Conservation (phyloP, 2,888 invertebrate genomes). For the Ischnura elegans region DNA sequence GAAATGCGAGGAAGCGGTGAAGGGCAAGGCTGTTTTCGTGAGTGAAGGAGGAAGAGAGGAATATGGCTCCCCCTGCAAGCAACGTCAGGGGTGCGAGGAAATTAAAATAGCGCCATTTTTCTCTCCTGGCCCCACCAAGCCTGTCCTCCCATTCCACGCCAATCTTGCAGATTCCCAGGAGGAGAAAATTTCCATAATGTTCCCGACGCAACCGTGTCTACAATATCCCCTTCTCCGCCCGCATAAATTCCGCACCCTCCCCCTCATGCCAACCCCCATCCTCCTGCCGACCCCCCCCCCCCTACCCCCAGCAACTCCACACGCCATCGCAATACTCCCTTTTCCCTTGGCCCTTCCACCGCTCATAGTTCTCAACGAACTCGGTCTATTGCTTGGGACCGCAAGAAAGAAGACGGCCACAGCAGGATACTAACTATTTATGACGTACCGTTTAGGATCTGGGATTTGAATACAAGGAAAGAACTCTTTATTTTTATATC, state of each 20-base stretch:
- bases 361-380: background rate
- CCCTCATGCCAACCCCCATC: background rate
- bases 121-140: constrained; percentile 22
- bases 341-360: background rate
- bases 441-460: too few species aligned
- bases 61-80: background rate
- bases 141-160: constrained; percentile 20
- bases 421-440: too few species aligned
- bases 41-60: background rate
- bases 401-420: too few species aligned
- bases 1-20: too few species aligned
- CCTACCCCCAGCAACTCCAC: too few species aligned
- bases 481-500: too few species aligned
- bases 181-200: constrained; percentile 66
- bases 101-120: constrained; percentile 54
- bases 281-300: background rate
- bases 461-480: too few species aligned
- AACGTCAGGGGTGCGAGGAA: background rate
- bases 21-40: too few species aligned
- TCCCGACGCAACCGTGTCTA: constrained; percentile 48
- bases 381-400: background rate
- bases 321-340: too few species aligned
- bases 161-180: constrained; percentile 60
- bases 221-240: constrained; percentile 22
- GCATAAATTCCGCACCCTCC: background rate